phyloP scores from a whole-genome alignment of 2,888 invertebrate species.

The Drosophila neotestacea region DNA sequence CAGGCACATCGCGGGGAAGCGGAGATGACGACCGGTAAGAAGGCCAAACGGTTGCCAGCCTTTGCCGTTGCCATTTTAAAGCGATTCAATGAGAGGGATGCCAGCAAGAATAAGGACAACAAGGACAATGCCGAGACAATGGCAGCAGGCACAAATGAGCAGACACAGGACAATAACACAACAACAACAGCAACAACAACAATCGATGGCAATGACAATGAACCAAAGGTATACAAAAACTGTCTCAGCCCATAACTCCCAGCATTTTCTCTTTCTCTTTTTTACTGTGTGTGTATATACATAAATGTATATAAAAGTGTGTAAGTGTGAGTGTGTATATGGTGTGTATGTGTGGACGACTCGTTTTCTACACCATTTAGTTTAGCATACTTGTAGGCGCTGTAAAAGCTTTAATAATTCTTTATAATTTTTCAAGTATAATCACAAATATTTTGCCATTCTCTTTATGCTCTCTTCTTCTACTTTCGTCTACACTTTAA shows the following conservation, averaged over 20 bases:
- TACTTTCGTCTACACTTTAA: conserved; percentile 17
- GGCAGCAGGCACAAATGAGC: conserved; percentile 64
- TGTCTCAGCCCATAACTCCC: conserved; percentile 39
- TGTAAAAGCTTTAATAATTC: conserved; percentile 52
- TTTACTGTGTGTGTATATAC: conserved; percentile 5
- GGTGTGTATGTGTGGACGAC: conserved; percentile 23
- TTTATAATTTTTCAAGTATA: conserved; percentile 45
- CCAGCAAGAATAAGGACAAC: conserved; percentile 64
- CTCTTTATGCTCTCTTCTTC: conserved; percentile 55
- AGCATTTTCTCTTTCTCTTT: conserved; percentile 15
- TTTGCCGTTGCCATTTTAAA: conserved; percentile 83
- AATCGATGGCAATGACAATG: conserved; percentile 83
- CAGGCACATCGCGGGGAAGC: conserved; percentile 28
- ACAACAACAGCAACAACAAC: conserved; percentile 46
- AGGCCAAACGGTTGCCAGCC: conserved; percentile 81
- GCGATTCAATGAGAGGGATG: conserved; percentile 81
- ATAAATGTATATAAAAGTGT: conserved; percentile 20
- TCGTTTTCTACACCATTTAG: conserved; percentile 51
- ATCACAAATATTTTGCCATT: conserved; percentile 60
- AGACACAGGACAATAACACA: conserved; percentile 53
- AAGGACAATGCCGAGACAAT: conserved; percentile 57
- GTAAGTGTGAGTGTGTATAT: conserved; percentile 9
- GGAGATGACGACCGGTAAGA: conserved; percentile 62
- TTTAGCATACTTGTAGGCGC: conserved; percentile 63
- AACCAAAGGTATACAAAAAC: conserved; percentile 83